A percentile compares a stretch with the other conserved stretches of the same genome.
These are phyloP conservation scores for Camponotus vicinus DNA, from an alignment of 1,140 invertebrate species.

Conservation along the genomic window DNA sequence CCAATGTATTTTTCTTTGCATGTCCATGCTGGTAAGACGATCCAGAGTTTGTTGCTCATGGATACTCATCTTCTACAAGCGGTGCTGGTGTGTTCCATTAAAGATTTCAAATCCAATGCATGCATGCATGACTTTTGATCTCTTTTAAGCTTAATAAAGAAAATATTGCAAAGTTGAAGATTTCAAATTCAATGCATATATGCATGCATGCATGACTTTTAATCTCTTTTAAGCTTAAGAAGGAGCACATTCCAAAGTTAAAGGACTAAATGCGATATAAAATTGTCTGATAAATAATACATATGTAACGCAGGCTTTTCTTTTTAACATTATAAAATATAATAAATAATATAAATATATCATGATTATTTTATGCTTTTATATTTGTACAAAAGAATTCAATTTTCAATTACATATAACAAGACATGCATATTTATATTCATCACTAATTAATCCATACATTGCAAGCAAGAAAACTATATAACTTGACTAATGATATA, in stretches of 20 bases:
- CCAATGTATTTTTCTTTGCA: conserved; percentile 7
- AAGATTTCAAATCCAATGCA: conserved; percentile 38
- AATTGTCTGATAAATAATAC: conserved; percentile 40
- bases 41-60: conserved; percentile 33
- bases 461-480: neutral
- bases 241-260: conserved; percentile 43
- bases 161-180: conserved; percentile 13
- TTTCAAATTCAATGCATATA: neutral
- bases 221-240: conserved; percentile 27
- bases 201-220: conserved; percentile 55
- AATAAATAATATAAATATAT: neutral
- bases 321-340: conserved; percentile 12
- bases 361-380: neutral
- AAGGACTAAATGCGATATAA: conserved; percentile 54
- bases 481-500: conserved; percentile 9
- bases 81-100: conserved; percentile 47
- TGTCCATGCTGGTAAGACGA: conserved; percentile 37
- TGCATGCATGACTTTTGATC: conserved; percentile 55
- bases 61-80: conserved; percentile 54
- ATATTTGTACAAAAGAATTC: neutral
- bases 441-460: neutral
- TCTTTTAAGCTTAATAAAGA: conserved; percentile 37
- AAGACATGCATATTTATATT: neutral
- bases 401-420: neutral
- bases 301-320: conserved; percentile 17